Conservation (phyloP, 53 echinoderm and acorn worm genomes). For the Mesocentrotus franciscanus region DNA sequence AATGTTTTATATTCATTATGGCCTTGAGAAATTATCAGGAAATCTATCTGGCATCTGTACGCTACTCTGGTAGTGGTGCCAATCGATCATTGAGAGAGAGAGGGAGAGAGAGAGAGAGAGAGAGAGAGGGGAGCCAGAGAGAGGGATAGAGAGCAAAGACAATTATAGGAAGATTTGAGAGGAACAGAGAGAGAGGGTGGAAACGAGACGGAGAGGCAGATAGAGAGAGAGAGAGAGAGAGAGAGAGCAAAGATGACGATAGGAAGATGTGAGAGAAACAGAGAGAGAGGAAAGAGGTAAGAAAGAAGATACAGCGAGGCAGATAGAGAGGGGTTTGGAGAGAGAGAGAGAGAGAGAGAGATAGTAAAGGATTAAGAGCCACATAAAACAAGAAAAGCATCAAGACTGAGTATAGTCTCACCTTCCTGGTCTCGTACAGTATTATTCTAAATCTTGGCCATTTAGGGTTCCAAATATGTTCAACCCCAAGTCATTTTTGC, state of each 20-base stretch:
- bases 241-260: too few species aligned
- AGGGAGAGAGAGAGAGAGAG: background rate
- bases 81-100: background rate
- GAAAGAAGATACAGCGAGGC: too few species aligned
- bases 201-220: too few species aligned
- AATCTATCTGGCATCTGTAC: background rate
- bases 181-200: background rate
- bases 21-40: slow-evolving; percentile 29
- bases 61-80: background rate
- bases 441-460: too few species aligned
- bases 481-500: too few species aligned
- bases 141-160: too few species aligned
- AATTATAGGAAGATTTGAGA: too few species aligned
- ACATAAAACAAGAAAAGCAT: too few species aligned
- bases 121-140: background rate
- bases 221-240: background rate
- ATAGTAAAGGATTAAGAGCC: background rate
- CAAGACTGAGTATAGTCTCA: too few species aligned
- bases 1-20: slow-evolving; percentile 25
- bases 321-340: background rate
- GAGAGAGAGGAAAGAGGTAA: background rate
- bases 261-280: too few species aligned
- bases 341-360: background rate
- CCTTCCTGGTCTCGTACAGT: too few species aligned
- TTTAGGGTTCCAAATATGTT: too few species aligned